Evolutionary conservation across 2,888 invertebrate genomes (phyloP).

Genomic region (Aspidapion aeneum): DNA sequence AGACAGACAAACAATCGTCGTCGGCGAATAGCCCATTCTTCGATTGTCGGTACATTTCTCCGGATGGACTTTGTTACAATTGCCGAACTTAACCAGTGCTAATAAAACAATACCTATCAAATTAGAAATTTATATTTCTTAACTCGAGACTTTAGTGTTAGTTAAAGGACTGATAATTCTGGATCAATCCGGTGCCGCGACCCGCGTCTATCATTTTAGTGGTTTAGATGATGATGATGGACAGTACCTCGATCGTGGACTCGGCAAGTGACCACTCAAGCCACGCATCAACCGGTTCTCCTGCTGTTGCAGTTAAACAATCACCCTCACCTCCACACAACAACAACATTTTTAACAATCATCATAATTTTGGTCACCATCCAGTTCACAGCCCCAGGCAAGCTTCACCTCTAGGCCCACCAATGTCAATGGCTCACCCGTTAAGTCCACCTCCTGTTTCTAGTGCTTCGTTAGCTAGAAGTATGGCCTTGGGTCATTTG

Average conservation of each 20-base stretch:
- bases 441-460: conserved; percentile 64
- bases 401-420: conserved; percentile 49
- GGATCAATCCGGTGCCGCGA: conserved; percentile 15
- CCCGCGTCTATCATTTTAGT: conserved; percentile 13
- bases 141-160: conserved; percentile 28
- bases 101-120: too few relatives aligned
- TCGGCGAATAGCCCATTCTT: conserved; percentile 42
- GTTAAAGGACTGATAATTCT: neutral
- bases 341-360: conserved; percentile 40
- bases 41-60: conserved; percentile 40
- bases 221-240: conserved; percentile 37
- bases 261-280: conserved; percentile 57
- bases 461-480: conserved; percentile 61
- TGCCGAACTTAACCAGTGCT: neutral
- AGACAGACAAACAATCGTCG: conserved; percentile 47
- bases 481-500: conserved; percentile 74
- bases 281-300: conserved; percentile 53
- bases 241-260: conserved; percentile 57
- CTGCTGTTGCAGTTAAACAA: conserved; percentile 48
- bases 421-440: conserved; percentile 58
- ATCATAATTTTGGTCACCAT: conserved; percentile 39
- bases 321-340: conserved; percentile 48
- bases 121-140: too few relatives aligned
- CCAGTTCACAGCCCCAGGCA: conserved; percentile 49
- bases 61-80: conserved; percentile 29